Conservation (phyloP, 2,888 invertebrate species). For the Oxycera nigricornis region DNA sequence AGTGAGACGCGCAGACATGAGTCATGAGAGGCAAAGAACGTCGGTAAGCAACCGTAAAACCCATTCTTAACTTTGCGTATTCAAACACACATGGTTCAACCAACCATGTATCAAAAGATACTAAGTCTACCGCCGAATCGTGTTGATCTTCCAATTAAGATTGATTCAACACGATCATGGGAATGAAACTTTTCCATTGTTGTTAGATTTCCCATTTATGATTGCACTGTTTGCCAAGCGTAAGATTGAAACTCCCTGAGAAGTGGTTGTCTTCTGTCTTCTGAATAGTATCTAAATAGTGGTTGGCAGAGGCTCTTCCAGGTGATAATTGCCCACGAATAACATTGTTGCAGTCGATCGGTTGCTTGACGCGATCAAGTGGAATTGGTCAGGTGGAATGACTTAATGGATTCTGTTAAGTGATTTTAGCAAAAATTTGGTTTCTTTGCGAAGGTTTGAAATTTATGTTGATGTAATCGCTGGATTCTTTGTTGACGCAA, state of each 20-base stretch:
- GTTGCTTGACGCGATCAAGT: background rate
- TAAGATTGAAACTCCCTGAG: background rate
- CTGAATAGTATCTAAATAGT: background rate
- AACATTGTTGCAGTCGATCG: background rate
- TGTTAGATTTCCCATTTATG: background rate
- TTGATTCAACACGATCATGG: slow-evolving; percentile 5
- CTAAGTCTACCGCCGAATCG: background rate
- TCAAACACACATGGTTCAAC: too few relatives aligned
- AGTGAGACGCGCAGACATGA: too few relatives aligned
- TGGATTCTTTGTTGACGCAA: background rate
- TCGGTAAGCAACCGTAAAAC: too few relatives aligned
- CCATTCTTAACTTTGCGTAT: too few relatives aligned
- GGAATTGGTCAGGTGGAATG: background rate
- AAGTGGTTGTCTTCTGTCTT: background rate
- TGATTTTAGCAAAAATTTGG: slow-evolving; percentile 5
- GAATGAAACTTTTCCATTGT: background rate
- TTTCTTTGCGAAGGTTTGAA: background rate
- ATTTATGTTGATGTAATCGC: background rate
- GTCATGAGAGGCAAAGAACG: too few relatives aligned
- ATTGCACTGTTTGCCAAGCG: background rate
- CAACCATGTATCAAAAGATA: too few relatives aligned
- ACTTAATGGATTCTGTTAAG: background rate
- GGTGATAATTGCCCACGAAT: slow-evolving; percentile 5
- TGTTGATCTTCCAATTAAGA: slow-evolving; percentile 12
- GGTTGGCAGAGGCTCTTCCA: background rate